phyloP scores from a whole-genome alignment of 64 coral and sea anemone genomes.

The Trachythela sp. region DNA sequence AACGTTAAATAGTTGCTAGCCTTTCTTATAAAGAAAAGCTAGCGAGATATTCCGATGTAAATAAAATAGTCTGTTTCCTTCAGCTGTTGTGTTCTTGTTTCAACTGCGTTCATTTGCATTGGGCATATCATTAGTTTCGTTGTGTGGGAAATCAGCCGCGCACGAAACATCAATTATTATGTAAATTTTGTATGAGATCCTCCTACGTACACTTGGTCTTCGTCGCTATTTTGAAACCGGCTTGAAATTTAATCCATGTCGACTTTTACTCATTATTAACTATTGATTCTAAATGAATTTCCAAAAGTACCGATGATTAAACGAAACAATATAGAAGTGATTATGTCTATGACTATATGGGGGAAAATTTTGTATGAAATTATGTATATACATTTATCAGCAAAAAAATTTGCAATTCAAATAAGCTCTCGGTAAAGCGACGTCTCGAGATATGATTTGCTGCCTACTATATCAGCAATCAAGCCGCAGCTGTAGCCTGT shows the following conservation, averaged over 20 bases:
- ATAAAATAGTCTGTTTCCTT: not conserved
- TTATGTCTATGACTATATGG: not conserved
- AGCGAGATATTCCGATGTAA: not conserved
- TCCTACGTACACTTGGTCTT: not conserved
- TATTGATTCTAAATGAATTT: not conserved
- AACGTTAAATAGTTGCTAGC: not conserved
- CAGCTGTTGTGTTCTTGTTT: not conserved
- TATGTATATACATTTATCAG: not conserved
- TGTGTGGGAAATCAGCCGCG: not conserved
- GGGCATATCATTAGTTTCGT: not conserved
- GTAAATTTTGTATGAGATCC: not conserved
- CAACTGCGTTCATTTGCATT: not conserved
- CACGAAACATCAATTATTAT: not conserved
- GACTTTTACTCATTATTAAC: not conserved
- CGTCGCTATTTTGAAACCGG: not conserved
- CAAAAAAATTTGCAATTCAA: not conserved
- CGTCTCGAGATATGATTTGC: not conserved
- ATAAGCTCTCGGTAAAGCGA: not conserved
- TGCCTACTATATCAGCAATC: not conserved
- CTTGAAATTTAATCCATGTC: not conserved
- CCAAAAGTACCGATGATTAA: too few relatives aligned
- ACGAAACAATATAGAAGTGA: too few relatives aligned
- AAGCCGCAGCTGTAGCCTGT: too few relatives aligned
- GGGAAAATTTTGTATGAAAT: not conserved
- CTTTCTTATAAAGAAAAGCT: constrained; percentile 6